These are phyloP conservation scores for Adrianichthys oophorus DNA, from an alignment of 2,797 vertebrate species.

Conservation along the genomic window DNA sequence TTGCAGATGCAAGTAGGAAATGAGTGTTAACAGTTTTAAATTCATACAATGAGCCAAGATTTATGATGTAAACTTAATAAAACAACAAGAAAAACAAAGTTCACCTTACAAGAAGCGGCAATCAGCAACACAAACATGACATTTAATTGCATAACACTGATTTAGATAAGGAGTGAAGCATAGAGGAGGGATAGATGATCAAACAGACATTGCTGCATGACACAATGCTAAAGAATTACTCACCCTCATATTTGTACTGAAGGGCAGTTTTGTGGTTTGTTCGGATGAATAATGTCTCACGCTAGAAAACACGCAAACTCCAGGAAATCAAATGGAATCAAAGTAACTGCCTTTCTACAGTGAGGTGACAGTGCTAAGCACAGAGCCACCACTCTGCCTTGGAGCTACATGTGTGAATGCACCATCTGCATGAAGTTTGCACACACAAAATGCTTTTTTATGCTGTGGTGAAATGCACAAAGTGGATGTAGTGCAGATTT, in stretches of 20 bases:
- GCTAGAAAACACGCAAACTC: conserved; percentile 11
- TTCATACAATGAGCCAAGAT: too few species aligned
- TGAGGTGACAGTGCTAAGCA: conserved; percentile 23
- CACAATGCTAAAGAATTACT: conserved; percentile 16
- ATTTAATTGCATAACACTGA: conserved; percentile 7
- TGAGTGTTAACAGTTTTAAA: too few species aligned
- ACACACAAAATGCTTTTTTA: conserved; percentile 16
- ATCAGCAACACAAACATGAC: conserved; percentile 5
- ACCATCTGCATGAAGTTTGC: conserved; percentile 22
- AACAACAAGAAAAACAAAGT: background rate
- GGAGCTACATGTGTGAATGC: conserved; percentile 16
- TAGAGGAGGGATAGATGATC: background rate
- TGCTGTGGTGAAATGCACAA: conserved; percentile 16
- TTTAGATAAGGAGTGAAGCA: conserved; percentile 1
- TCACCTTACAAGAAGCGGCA: background rate
- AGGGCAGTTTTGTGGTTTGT: conserved; percentile 5
- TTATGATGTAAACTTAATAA: too few species aligned
- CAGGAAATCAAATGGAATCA: conserved; percentile 17
- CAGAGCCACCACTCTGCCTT: conserved; percentile 26
- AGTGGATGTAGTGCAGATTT: background rate
- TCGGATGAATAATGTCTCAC: conserved; percentile 7
- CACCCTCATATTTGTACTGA: conserved; percentile 7
- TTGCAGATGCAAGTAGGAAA: background rate
- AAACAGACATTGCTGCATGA: conserved; percentile 7
- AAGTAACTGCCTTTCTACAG: conserved; percentile 18